phyloP scores from a whole-genome alignment of 2,888 invertebrate genomes.

The Dolichopus griseipennis region DNA sequence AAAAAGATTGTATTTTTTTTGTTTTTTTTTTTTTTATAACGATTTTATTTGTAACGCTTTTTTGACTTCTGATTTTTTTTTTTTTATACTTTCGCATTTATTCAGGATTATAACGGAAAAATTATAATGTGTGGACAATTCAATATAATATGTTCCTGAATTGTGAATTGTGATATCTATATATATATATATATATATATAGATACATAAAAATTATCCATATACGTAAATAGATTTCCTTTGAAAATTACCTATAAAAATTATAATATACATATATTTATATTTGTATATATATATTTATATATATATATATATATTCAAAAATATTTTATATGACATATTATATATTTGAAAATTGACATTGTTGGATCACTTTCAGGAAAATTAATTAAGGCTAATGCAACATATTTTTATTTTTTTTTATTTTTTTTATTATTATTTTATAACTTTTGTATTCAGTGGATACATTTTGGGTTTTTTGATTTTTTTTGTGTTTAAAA shows the following conservation, averaged over 20 bases:
- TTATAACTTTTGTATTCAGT: too few species aligned
- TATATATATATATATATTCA: too few species aligned
- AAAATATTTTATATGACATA: too few species aligned
- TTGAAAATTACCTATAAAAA: too few species aligned
- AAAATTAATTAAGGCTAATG: constrained; percentile 6
- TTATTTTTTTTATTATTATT: neutral
- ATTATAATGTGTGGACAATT: constrained; percentile 1
- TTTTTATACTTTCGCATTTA: neutral
- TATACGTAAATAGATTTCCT: too few species aligned
- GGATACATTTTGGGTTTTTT: too few species aligned
- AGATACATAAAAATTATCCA: too few species aligned
- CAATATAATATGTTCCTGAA: neutral
- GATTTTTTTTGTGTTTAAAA: too few species aligned
- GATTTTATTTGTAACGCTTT: neutral
- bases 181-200: neutral
- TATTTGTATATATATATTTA: neutral
- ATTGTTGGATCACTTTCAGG: neutral
- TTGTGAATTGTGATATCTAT: too few species aligned
- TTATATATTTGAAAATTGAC: too few species aligned
- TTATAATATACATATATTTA: neutral
- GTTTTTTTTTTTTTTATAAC: neutral
- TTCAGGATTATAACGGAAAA: neutral
- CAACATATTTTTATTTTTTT: constrained; percentile 2
- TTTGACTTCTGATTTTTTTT: neutral
- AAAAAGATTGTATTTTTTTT: neutral